Percentiles rank a stretch among this genome's conserved stretches.
Conservation (phyloP, 92 coral and sea anemone species). For the Hydrozoanthus gracilis region DNA sequence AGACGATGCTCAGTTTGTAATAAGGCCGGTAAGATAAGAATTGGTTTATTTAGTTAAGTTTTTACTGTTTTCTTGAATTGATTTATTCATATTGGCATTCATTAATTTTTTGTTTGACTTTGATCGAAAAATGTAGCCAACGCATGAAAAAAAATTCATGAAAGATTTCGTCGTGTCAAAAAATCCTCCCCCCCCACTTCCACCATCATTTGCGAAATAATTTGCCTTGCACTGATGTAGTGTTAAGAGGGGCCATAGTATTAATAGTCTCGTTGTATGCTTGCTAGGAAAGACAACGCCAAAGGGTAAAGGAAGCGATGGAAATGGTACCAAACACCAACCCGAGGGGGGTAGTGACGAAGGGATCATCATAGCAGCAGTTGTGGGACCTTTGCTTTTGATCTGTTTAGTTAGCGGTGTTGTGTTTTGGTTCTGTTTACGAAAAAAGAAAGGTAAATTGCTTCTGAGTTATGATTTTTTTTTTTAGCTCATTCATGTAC, state of each 20-base stretch:
- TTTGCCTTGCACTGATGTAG: not conserved
- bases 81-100: too few species aligned
- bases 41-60: too few species aligned
- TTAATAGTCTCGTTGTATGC: not conserved
- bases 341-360: not conserved
- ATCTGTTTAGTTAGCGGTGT: not conserved
- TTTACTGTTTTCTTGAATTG: too few species aligned
- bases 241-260: not conserved
- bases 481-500: too few species aligned
- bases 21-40: too few species aligned
- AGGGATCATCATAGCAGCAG: conserved; percentile 9
- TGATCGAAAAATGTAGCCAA: too few species aligned
- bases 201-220: not conserved
- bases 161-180: too few species aligned
- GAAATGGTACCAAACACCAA: not conserved
- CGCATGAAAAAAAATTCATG: too few species aligned
- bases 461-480: not conserved
- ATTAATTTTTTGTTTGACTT: too few species aligned
- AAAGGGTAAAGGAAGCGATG: not conserved
- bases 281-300: not conserved
- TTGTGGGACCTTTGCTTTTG: conserved; percentile 17
- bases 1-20: too few species aligned
- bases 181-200: too few species aligned
- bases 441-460: conserved; percentile 1
- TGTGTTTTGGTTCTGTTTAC: conserved; percentile 7